Conservation (phyloP, 2,888 invertebrate genomes). For the Scaptomyza cyrtandrae region DNA sequence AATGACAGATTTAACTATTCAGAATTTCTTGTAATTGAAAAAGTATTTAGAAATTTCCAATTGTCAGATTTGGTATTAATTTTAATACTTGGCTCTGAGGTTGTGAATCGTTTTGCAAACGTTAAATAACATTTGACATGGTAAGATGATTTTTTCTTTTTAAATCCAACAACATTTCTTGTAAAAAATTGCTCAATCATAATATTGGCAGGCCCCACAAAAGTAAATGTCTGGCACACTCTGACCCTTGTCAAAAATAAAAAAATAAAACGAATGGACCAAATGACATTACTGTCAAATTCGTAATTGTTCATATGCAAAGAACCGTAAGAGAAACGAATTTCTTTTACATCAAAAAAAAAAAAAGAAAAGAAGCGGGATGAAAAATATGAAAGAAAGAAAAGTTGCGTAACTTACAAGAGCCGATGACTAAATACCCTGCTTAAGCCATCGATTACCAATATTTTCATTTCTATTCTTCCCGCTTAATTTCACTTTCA, state of each 20-base stretch:
- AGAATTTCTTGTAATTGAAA: too few relatives aligned
- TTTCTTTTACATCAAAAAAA: constrained; percentile 39
- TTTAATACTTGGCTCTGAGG: too few relatives aligned
- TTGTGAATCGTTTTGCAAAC: too few relatives aligned
- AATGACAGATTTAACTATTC: too few relatives aligned
- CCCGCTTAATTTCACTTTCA: too few relatives aligned
- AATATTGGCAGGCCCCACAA: not conserved
- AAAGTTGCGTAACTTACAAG: not conserved
- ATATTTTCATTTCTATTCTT: too few relatives aligned
- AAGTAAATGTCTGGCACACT: not conserved
- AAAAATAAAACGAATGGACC: constrained; percentile 53
- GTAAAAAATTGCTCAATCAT: not conserved
- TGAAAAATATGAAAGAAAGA: constrained; percentile 2
- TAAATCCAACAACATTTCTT: too few relatives aligned
- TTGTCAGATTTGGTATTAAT: too few relatives aligned
- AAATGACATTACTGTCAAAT: constrained; percentile 76
- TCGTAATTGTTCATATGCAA: constrained; percentile 74
- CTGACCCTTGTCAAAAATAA: constrained; percentile 73
- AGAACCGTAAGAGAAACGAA: constrained; percentile 44
- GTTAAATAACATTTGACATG: too few relatives aligned
- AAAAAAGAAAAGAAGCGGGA: too few relatives aligned
- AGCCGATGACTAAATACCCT: constrained; percentile 26
- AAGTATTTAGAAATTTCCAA: too few relatives aligned
- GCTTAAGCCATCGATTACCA: not conserved
- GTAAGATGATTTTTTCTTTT: too few relatives aligned